Conservation (phyloP, 2,797 vertebrate species). For the Hafferia zeledoni region DNA sequence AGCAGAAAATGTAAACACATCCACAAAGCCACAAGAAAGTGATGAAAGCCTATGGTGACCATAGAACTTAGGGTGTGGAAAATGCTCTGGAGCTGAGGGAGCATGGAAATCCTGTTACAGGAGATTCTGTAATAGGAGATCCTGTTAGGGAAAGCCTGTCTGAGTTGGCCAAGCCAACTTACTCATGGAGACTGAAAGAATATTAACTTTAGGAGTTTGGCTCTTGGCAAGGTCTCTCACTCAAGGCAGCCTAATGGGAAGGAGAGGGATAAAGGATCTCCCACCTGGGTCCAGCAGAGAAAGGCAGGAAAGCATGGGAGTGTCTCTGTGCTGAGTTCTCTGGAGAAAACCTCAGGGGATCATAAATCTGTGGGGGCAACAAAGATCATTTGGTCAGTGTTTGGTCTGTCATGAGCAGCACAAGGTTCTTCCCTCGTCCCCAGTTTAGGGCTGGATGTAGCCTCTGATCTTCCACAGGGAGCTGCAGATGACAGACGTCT, state of each 20-base stretch:
- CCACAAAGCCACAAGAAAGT: not conserved
- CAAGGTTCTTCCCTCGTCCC: not conserved
- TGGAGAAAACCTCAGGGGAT: constrained; percentile 87
- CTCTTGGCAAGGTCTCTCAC: not conserved
- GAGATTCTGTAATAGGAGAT: not conserved
- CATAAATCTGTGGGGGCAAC: constrained; percentile 77
- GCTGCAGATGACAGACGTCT: not conserved
- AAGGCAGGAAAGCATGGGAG: constrained; percentile 85
- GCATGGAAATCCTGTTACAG: not conserved
- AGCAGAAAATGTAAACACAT: not conserved
- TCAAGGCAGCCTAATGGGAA: not conserved
- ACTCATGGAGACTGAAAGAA: not conserved
- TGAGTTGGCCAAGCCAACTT: not conserved
- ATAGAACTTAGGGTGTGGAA: not conserved
- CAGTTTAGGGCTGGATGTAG: not conserved
- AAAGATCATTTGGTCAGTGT: not conserved
- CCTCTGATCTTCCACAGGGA: not conserved
- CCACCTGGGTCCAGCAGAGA: constrained; percentile 88
- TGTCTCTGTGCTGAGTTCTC: constrained; percentile 83
- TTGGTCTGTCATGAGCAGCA: not conserved
- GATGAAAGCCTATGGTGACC: not conserved
- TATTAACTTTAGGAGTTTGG: not conserved
- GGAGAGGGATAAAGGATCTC: not conserved
- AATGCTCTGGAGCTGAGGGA: not conserved
- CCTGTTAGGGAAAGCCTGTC: not conserved